A percentile compares a stretch with the other conserved stretches of the same genome.
phyloP scores from a whole-genome alignment of 2,113 vertebrate genomes.

The Girardinichthys multiradiatus region DNA sequence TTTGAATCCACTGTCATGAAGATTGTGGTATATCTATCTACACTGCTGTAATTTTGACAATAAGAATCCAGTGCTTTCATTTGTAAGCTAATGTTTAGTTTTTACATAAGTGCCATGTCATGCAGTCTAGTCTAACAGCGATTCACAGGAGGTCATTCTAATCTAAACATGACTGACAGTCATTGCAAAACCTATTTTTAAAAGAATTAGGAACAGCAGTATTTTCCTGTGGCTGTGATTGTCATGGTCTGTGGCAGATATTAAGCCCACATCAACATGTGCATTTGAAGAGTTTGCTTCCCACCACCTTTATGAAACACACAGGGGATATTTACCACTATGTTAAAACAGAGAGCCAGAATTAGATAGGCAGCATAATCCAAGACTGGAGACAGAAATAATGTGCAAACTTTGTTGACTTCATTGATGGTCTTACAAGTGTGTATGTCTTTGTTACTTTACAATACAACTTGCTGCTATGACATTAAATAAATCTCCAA shows the following conservation, averaged over 20 bases:
- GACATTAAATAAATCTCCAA: constrained; percentile 78
- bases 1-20: constrained; percentile 30
- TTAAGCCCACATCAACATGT: constrained; percentile 56
- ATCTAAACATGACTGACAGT: constrained; percentile 27
- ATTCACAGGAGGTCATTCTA: constrained; percentile 24
- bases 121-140: constrained; percentile 46
- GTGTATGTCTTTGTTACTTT: constrained; percentile 75
- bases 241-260: constrained; percentile 62
- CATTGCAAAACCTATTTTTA: constrained; percentile 53
- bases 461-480: constrained; percentile 78
- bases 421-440: constrained; percentile 70
- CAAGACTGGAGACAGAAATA: constrained; percentile 59
- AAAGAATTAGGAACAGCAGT: constrained; percentile 56
- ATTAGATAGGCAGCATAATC: constrained; percentile 60
- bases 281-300: constrained; percentile 59
- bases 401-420: constrained; percentile 70
- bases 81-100: constrained; percentile 50
- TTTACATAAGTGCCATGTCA: constrained; percentile 73
- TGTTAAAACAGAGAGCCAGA: constrained; percentile 47
- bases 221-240: constrained; percentile 67
- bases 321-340: constrained; percentile 43
- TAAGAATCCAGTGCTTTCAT: constrained; percentile 48
- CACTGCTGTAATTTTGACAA: constrained; percentile 20
- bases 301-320: constrained; percentile 61
- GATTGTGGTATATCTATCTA: constrained; percentile 32